Conservation (phyloP, 2,113 vertebrate species). For the Syrmaticus mikado region DNA sequence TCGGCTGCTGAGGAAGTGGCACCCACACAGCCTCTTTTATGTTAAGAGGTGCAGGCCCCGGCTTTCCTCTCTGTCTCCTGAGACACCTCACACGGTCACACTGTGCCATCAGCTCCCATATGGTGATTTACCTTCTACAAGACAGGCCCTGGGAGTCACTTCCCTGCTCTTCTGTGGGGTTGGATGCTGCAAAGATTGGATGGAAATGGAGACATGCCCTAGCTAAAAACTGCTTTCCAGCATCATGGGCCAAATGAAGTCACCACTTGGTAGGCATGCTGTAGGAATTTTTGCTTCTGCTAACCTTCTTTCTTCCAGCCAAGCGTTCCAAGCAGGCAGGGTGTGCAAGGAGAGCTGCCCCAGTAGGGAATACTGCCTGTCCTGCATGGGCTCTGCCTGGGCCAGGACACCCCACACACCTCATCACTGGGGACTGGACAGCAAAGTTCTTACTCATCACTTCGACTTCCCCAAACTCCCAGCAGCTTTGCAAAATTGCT, state of each 20-base stretch:
- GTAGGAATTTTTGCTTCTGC: conserved; percentile 43
- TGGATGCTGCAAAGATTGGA: conserved; percentile 45
- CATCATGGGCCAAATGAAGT: conserved; percentile 30
- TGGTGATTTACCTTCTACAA: conserved; percentile 4
- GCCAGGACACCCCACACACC: neutral
- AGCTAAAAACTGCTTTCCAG: conserved; percentile 19
- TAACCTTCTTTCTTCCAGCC: conserved; percentile 27
- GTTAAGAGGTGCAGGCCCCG: neutral
- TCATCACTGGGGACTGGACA: neutral
- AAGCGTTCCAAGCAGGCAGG: neutral
- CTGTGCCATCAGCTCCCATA: neutral
- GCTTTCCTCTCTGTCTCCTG: neutral
- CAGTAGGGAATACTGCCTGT: neutral
- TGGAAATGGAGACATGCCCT: conserved; percentile 40
- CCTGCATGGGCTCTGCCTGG: neutral
- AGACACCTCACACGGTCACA: neutral
- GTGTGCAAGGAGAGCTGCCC: neutral
- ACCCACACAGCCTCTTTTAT: neutral
- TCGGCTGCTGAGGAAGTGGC: neutral
- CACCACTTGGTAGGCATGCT: neutral
- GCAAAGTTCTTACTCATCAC: neutral
- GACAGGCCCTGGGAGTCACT: conserved; percentile 10
- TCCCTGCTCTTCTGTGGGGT: neutral
- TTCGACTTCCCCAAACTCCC: neutral
- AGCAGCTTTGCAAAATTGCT: neutral